Base-by-base conservation (phyloP, 2,797 vertebrate genomes). In the Netta rufina region DNA sequence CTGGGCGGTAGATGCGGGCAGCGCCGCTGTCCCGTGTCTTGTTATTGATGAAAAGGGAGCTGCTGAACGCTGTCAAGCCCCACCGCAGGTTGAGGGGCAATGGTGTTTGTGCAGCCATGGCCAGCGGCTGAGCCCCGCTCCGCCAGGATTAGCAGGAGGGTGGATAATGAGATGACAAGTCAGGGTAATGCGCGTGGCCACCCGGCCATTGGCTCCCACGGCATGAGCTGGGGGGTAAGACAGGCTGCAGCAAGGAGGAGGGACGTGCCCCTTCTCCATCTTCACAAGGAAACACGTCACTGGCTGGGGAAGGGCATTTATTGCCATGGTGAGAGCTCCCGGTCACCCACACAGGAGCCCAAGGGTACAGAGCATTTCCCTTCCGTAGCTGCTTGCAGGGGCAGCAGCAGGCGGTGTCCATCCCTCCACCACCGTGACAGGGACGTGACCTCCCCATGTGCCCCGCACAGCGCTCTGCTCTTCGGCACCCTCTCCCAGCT, bases 31-130 rank as follows among this genome's bases (percentile, higher is more conserved):
- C 98, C 28, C 95, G 75, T 0, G 98, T 98, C 97, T 98, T 98
- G 98, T 98, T 98, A 97, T 97, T 98, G 90, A 97, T 97, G 95
- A 98, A 98, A 86, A 98, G 96, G 2, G 98, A 98, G 61, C 98
- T 74, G 36, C 98, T 98, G 90, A 98, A 95, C 0, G 97, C 97
- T 27, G 90, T 96, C 98, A 99, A 93, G 41, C 98, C 97, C 89
- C 97, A 39, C 79, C 98, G 98, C 62, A 99, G 94, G 93, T 97
- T 98, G 90, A 97, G 97, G 5, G 98, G 98, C 47, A 98, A 97
- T 0, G 60, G 92, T 5, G 67, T 89, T 47, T 43, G 75, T 0
- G 21, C 67, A 25, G 92, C 85, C 97, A 98, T 97, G n/a, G 33
- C 17, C 0, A 5, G 22, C 36, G 27, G n/a, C 72, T 0, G 17